These are phyloP conservation scores for Crotalus adamanteus DNA, from an alignment of 2,797 vertebrate genomes.

Conservation along the genomic window DNA sequence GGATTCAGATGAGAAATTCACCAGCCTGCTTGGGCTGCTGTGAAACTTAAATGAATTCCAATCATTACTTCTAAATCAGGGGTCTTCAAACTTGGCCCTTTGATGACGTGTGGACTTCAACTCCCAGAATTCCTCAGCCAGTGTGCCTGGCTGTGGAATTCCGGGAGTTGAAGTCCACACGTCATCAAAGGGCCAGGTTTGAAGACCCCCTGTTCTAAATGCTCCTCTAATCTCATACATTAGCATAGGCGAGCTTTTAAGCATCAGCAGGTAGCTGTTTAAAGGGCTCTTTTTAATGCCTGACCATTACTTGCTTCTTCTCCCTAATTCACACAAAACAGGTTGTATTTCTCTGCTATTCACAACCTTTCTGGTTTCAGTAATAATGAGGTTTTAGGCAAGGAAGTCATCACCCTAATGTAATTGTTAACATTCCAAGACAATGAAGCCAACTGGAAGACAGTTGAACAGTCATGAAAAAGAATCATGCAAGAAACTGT, in stretches of 20 bases:
- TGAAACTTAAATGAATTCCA: background rate
- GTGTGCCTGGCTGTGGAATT: no score
- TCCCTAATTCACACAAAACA: background rate
- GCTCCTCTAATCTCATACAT: background rate
- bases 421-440: conserved; percentile 44
- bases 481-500: conserved; percentile 32
- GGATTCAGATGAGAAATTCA: background rate
- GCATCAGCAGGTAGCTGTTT: background rate
- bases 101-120: no score
- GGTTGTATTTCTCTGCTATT: conserved; percentile 1
- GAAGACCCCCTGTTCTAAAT: background rate
- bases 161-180: no score
- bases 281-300: background rate
- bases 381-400: conserved; percentile 34
- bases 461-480: background rate
- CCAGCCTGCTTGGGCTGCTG: background rate
- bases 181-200: no score
- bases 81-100: no score
- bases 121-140: no score
- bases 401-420: conserved; percentile 20
- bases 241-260: background rate
- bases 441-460: conserved; percentile 37
- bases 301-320: background rate
- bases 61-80: background rate
- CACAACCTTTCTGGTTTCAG: conserved; percentile 31